These are phyloP conservation scores for Archilochus colubris DNA, from an alignment of 2,113 vertebrate species.

Conservation along the genomic window DNA sequence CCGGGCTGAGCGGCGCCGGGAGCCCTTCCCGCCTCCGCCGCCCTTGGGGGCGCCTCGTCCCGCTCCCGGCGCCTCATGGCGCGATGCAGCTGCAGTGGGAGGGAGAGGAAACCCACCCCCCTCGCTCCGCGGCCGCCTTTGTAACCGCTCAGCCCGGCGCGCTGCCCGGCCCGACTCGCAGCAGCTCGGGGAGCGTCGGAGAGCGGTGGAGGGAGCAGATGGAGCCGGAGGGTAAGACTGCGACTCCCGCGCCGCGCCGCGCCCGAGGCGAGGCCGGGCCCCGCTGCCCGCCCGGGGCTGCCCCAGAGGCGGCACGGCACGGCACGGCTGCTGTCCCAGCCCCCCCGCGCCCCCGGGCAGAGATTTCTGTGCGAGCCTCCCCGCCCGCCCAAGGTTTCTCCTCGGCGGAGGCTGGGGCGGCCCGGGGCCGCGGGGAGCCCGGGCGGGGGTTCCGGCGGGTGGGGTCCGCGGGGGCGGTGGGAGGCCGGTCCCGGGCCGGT, in stretches of 20 bases:
- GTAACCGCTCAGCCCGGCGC: not conserved
- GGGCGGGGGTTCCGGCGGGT: not conserved
- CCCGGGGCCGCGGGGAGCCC: not conserved
- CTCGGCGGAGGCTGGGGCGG: not conserved
- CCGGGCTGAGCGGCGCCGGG: not conserved
- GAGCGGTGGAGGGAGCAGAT: not conserved
- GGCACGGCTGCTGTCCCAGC: not conserved
- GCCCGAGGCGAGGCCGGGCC: not conserved
- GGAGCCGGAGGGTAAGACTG: constrained; percentile 50
- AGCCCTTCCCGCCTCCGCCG: not conserved
- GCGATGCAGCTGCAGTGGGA: constrained; percentile 45
- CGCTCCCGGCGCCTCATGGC: constrained; percentile 21
- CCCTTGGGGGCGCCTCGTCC: constrained; percentile 21
- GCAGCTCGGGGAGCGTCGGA: not conserved
- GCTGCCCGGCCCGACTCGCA: not conserved
- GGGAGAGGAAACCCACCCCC: constrained; percentile 50
- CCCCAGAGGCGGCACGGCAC: not conserved
- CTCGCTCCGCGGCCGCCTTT: constrained; percentile 3
- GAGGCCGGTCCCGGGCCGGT: too few species aligned
- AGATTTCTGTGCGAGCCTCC: not conserved
- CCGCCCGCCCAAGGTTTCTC: not conserved
- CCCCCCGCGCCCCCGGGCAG: not conserved
- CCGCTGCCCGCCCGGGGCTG: not conserved
- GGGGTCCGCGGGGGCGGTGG: not conserved
- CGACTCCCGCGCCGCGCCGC: not conserved